Base-by-base conservation (phyloP, 1,140 invertebrate genomes). In the Potamilus streckersoni region DNA sequence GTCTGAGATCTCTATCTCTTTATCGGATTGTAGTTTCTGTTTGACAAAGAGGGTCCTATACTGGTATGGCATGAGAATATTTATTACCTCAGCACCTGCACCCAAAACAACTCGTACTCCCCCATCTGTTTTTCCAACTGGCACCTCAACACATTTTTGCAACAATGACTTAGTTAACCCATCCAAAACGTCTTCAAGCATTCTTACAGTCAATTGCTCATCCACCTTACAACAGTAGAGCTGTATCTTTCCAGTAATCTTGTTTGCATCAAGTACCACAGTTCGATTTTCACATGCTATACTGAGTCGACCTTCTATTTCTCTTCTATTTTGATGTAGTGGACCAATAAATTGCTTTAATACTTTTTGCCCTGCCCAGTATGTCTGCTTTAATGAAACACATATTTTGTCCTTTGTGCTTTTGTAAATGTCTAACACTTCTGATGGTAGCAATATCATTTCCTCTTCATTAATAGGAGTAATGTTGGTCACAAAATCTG, bases 401-500 rank as follows among this genome's bases (percentile, higher is more conserved):
- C 61, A 71, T 63, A 73, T 69, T 5, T 23, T 65, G 59, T 73
- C 75, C 19, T 81, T 66, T 38, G 71, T 31, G 14, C 77, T 67
- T 12, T 80, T 60, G 68, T 86, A 80, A 20, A 83, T 56, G 13
- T 58, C 17, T 15, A 88, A 60, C 61, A 73, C 73, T 17, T 79
- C 73, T 11, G 38, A 49, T 49, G 38, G 38, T 8, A 49, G 11
- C 38, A 49, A 0, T 11, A 49, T 49, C 38, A 49, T 49, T 49
- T 49, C 38, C 11, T 6, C 11, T 31, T 85, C 79, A 57, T 75
- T 23, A 16, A 88, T 81, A 11, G 82, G 72, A 17, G 83, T 83
- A 15, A 88, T 78, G 20, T 82, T 82, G 19, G 83, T 81, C 15
- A 83, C 82, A 71, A 84, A 88, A 71, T 87, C 84, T 60, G 60